phyloP scores from a whole-genome alignment of 2,113 vertebrate species.

The Gymnorhina tibicen region DNA sequence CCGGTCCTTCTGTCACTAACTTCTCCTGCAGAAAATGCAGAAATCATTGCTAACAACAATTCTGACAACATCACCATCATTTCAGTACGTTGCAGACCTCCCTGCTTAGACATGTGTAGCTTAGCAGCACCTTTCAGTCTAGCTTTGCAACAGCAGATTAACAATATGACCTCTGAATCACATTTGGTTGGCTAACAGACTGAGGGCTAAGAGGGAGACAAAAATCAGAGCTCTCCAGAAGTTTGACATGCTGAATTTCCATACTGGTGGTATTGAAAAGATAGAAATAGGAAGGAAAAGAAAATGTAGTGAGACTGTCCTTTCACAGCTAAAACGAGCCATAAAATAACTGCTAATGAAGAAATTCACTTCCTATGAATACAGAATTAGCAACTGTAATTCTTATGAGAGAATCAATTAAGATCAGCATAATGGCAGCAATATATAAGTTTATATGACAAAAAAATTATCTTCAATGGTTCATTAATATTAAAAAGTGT shows the following conservation, averaged over 20 bases:
- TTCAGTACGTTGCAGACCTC: not conserved
- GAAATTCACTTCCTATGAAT: not conserved
- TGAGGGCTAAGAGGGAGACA: not conserved
- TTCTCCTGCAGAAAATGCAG: not conserved
- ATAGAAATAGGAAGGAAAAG: not conserved
- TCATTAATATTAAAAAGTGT: not conserved
- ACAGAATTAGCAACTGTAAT: not conserved
- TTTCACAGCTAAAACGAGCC: not conserved
- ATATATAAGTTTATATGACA: not conserved
- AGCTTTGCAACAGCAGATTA: not conserved
- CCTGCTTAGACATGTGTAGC: not conserved
- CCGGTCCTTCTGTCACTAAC: not conserved
- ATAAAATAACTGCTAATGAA: slow-evolving; percentile 1
- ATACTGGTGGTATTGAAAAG: not conserved
- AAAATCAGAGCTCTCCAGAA: not conserved
- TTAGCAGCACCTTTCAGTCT: not conserved
- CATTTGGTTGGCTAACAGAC: not conserved
- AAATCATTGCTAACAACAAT: not conserved
- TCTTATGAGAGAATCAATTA: slow-evolving; percentile 2
- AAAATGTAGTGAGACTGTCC: not conserved
- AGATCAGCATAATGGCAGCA: not conserved
- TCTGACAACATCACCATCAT: not conserved
- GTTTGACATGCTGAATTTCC: not conserved
- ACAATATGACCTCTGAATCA: not conserved
- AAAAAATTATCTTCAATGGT: not conserved